Percentiles rank a stretch among this genome's conserved stretches.
Evolutionary conservation across 2,888 invertebrate genomes (phyloP).

Genomic region (Chrysolina haemoptera): DNA sequence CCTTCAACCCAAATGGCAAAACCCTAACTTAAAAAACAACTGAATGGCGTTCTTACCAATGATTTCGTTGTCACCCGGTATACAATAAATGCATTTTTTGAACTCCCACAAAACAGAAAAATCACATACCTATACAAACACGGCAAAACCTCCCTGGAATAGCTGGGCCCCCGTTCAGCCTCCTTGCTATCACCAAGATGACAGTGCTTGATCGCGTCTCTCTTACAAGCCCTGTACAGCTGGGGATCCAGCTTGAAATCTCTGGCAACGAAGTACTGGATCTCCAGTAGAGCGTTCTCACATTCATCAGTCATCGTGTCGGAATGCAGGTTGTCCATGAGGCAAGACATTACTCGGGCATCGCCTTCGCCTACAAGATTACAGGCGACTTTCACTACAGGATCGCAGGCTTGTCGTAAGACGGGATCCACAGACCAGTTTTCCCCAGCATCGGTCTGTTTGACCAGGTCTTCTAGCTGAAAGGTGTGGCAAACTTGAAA

Average conservation of each 20-base stretch:
- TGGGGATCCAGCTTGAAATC: conserved; percentile 94
- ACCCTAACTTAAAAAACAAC: too few relatives aligned
- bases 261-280: conserved; percentile 97
- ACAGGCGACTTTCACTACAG: conserved; percentile 86
- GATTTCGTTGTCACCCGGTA: too few relatives aligned
- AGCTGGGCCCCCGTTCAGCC: conserved; percentile 78
- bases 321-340: conserved; percentile 92
- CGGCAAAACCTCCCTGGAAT: conserved; percentile 88
- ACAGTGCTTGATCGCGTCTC: conserved; percentile 88
- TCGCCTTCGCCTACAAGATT: conserved; percentile 82
- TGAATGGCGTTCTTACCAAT: too few relatives aligned
- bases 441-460: conserved; percentile 93
- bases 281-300: conserved; percentile 92
- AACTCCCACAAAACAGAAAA: too few relatives aligned
- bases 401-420: conserved; percentile 87
- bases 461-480: conserved; percentile 83
- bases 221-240: conserved; percentile 89
- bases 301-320: conserved; percentile 90
- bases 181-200: conserved; percentile 86
- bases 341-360: conserved; percentile 90
- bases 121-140: conserved; percentile 82
- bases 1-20: too few relatives aligned
- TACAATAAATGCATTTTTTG: too few relatives aligned
- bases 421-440: conserved; percentile 97
- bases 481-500: background rate